These are phyloP conservation scores for Deroptyus accipitrinus DNA, from an alignment of 2,113 vertebrate species.

Conservation along the genomic window DNA sequence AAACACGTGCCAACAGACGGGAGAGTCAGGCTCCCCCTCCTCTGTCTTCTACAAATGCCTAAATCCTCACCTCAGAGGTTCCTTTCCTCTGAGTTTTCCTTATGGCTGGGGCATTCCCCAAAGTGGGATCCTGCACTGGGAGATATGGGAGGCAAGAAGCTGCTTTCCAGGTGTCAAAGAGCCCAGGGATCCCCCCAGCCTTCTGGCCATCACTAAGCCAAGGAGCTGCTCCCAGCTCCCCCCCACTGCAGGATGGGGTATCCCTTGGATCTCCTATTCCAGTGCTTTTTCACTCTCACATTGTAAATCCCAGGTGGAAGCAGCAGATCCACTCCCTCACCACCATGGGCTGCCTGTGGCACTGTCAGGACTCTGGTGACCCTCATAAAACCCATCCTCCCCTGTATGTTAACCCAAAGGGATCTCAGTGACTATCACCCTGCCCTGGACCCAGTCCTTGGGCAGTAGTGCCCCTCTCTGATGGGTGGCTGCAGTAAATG, in stretches of 20 bases:
- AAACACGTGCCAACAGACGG: not conserved
- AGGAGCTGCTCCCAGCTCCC: not conserved
- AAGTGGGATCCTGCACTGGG: accelerated
- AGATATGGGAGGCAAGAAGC: not conserved
- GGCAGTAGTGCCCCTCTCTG: not conserved
- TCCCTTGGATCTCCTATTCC: not conserved
- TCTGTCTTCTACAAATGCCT: not conserved
- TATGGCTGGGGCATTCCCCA: not conserved
- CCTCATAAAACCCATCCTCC: not conserved
- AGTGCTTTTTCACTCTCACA: accelerated
- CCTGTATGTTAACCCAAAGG: not conserved
- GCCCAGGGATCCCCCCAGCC: not conserved
- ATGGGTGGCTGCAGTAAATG: not conserved
- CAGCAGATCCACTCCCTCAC: not conserved
- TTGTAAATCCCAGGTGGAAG: not conserved
- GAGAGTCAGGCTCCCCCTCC: not conserved
- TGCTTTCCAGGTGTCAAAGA: not conserved
- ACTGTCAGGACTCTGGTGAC: not conserved
- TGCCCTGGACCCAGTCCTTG: not conserved
- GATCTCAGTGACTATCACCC: not conserved
- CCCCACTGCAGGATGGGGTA: no score
- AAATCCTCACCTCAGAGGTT: not conserved
- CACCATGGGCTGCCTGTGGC: not conserved
- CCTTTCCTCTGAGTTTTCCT: not conserved
- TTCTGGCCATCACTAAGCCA: not conserved